phyloP scores from a whole-genome alignment of 1,140 invertebrate species.

The Heliconius nattereri region DNA sequence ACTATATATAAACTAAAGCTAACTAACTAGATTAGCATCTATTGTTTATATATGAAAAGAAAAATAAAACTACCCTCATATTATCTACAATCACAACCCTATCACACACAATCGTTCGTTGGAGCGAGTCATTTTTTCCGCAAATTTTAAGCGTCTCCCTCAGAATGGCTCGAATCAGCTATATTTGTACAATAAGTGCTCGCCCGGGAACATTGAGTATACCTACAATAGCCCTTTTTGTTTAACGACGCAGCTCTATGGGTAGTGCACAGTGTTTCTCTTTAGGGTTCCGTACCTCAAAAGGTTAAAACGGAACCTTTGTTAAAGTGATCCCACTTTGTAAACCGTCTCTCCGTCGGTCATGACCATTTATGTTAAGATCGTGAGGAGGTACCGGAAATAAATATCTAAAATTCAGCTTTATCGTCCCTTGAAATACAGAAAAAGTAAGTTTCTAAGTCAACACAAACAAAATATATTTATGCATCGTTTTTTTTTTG shows the following conservation, averaged over 20 bases:
- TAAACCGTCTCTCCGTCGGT: no score
- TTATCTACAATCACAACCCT: constrained; percentile 55
- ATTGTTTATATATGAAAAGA: not conserved
- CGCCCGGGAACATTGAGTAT: constrained; percentile 53
- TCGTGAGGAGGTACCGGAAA: no score
- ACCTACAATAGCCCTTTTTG: constrained; percentile 64
- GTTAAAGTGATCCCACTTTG: no score
- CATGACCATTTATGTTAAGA: no score
- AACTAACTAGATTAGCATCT: not conserved
- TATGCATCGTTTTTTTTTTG: no score
- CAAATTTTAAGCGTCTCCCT: constrained; percentile 75
- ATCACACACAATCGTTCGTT: constrained; percentile 52
- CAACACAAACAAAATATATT: no score
- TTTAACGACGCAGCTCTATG: constrained; percentile 73
- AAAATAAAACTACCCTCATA: not conserved
- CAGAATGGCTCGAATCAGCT: constrained; percentile 70
- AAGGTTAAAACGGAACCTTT: no score
- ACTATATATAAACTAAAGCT: not conserved
- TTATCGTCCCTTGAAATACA: no score
- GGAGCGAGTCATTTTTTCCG: constrained; percentile 67
- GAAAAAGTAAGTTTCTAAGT: no score
- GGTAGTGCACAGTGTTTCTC: constrained; percentile 56
- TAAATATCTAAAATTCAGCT: no score
- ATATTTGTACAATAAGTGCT: constrained; percentile 76
- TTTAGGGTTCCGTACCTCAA: no score